A percentile compares a stretch with the other conserved stretches of the same genome.
These are phyloP conservation scores for Parauchenoglanis punctatus DNA, from an alignment of 2,797 vertebrate genomes.

Conservation along the genomic window DNA sequence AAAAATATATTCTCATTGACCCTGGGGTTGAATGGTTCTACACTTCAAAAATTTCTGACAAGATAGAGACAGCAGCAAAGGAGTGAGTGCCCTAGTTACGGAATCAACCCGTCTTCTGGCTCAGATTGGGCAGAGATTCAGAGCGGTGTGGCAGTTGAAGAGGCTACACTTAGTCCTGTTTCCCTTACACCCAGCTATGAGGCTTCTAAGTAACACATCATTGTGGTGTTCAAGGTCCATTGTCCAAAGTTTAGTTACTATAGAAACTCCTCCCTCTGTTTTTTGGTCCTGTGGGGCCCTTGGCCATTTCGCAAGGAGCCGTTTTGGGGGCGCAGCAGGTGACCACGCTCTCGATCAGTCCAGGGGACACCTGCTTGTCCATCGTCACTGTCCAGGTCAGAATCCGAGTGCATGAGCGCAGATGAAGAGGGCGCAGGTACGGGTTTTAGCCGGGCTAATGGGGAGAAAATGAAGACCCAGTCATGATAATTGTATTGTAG, in stretches of 20 bases:
- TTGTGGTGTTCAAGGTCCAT: constrained; percentile 59
- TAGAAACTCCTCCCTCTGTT: constrained; percentile 87
- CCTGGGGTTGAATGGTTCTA: constrained; percentile 55
- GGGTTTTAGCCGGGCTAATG: constrained; percentile 83
- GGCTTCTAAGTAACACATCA: constrained; percentile 39
- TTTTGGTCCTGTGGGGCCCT: constrained; percentile 81
- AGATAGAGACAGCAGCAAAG: constrained; percentile 33
- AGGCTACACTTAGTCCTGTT: constrained; percentile 45
- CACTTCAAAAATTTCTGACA: constrained; percentile 4
- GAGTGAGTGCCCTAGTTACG: constrained; percentile 11
- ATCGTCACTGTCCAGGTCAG: constrained; percentile 94
- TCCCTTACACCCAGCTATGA: constrained; percentile 27
- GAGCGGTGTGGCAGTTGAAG: constrained; percentile 50
- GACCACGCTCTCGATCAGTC: constrained; percentile 92
- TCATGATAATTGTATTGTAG: background rate
- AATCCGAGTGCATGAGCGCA: constrained; percentile 96
- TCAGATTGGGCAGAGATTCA: constrained; percentile 66
- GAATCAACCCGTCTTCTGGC: constrained; percentile 57
- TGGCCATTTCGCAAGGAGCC: constrained; percentile 91
- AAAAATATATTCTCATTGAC: constrained; percentile 65
- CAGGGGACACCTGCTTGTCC: constrained; percentile 84
- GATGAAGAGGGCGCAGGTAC: constrained; percentile 83
- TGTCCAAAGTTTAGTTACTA: constrained; percentile 71
- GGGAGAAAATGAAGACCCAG: background rate
- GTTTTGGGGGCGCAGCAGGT: constrained; percentile 89